Conservation (phyloP, 2,797 vertebrate species). For the Clarias laeviceps region DNA sequence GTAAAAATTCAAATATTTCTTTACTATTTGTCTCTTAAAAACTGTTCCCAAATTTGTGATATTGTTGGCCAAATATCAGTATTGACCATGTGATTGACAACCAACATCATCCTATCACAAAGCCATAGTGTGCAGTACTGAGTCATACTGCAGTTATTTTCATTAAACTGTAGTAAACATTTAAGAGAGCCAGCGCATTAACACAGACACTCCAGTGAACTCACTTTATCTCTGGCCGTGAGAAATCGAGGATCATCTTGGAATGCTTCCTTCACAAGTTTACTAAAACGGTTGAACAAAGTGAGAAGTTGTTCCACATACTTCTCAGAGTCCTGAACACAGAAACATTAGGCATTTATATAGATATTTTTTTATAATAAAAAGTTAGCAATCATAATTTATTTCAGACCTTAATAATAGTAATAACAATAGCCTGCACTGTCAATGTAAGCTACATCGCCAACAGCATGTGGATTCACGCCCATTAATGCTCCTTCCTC, state of each 20-base stretch:
- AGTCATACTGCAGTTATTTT: background rate
- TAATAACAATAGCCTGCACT: background rate
- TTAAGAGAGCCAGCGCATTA: background rate
- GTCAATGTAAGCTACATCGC: background rate
- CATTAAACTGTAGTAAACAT: background rate
- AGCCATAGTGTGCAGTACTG: background rate
- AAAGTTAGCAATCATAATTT: no score
- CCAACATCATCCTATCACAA: background rate
- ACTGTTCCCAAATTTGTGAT: no score
- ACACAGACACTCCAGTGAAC: slow-evolving; percentile 28
- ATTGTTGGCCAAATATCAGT: background rate
- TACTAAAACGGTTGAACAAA: slow-evolving; percentile 98
- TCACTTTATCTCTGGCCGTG: slow-evolving; percentile 96
- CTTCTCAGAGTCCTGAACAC: slow-evolving; percentile 93
- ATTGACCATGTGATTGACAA: background rate
- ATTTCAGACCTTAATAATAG: background rate
- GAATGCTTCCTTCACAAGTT: slow-evolving; percentile 97
- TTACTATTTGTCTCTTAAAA: background rate
- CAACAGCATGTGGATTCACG: background rate
- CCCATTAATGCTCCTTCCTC: background rate
- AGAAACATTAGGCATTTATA: slow-evolving; percentile 43
- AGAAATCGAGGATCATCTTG: slow-evolving; percentile 98
- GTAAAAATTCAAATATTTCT: background rate
- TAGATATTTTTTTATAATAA: background rate
- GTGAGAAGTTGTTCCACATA: slow-evolving; percentile 98